Evolutionary conservation across 2,888 invertebrate genomes (phyloP).

Genomic region (Bellardia bayeri): DNA sequence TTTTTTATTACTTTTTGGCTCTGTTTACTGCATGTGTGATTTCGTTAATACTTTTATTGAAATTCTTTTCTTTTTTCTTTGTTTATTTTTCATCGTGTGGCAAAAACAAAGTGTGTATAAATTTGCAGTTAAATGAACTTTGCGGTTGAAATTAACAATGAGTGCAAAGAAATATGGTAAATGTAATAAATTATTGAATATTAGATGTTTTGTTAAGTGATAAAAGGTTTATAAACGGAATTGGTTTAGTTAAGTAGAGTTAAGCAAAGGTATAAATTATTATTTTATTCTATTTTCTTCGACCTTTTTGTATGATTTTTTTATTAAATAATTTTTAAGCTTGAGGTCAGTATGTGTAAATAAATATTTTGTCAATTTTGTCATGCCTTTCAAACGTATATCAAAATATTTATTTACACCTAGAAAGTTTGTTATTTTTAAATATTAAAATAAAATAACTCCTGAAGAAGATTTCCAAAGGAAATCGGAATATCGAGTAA

Average conservation of each 20-base stretch:
- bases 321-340: too few species aligned
- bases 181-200: slow-evolving; percentile 43
- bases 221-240: slow-evolving; percentile 1
- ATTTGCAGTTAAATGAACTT: slow-evolving; percentile 50
- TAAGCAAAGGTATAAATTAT: too few species aligned
- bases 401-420: too few species aligned
- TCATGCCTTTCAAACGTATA: too few species aligned
- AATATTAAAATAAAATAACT: too few species aligned
- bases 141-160: slow-evolving; percentile 54
- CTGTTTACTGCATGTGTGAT: background rate
- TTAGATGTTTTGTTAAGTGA: slow-evolving; percentile 5
- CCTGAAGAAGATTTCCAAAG: too few species aligned
- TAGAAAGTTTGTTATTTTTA: too few species aligned
- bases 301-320: too few species aligned
- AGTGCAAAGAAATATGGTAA: slow-evolving; percentile 16
- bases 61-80: slow-evolving; percentile 15
- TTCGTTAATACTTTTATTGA: background rate
- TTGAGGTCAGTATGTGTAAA: too few species aligned
- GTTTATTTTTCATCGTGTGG: slow-evolving; percentile 2
- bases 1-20: background rate
- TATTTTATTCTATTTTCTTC: too few species aligned
- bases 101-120: slow-evolving; percentile 7
- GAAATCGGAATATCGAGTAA: too few species aligned
- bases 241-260: slow-evolving; percentile 1
- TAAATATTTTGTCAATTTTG: too few species aligned